Percentiles rank a stretch among this genome's conserved stretches.
phyloP scores from a whole-genome alignment of 2,113 vertebrate genomes.

The Panthera leo region DNA sequence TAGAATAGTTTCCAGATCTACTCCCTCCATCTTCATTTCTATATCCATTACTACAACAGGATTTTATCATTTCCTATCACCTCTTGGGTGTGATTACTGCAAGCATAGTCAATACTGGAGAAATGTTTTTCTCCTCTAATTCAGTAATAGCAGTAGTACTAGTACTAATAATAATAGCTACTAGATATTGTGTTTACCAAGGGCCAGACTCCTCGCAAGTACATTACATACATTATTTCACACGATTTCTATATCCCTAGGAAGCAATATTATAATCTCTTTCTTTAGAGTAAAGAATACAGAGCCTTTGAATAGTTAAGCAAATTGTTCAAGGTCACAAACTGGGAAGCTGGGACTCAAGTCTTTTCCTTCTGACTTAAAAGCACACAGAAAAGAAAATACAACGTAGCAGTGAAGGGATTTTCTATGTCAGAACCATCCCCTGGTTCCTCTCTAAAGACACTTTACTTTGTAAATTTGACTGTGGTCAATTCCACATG shows the following conservation, averaged over 20 bases:
- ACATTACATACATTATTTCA: neutral
- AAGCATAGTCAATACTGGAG: neutral
- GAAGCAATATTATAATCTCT: neutral
- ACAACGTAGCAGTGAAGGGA: neutral
- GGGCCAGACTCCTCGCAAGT: neutral
- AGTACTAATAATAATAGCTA: neutral
- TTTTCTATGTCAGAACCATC: neutral
- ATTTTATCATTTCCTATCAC: neutral
- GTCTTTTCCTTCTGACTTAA: conserved; percentile 18
- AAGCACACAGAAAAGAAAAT: neutral
- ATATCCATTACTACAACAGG: neutral
- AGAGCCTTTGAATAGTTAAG: neutral
- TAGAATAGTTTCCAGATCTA: neutral
- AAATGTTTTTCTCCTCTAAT: neutral
- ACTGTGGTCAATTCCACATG: neutral
- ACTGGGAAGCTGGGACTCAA: neutral
- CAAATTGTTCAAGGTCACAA: conserved; percentile 10
- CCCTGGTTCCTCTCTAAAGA: neutral
- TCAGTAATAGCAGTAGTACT: neutral
- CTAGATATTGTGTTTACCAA: neutral
- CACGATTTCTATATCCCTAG: neutral
- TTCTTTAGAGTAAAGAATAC: neutral
- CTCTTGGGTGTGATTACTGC: neutral
- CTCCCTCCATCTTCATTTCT: neutral
- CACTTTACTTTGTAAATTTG: neutral